Evolutionary conservation across 2,888 invertebrate genomes (phyloP).

Genomic region (Ecliptopera silaceata): DNA sequence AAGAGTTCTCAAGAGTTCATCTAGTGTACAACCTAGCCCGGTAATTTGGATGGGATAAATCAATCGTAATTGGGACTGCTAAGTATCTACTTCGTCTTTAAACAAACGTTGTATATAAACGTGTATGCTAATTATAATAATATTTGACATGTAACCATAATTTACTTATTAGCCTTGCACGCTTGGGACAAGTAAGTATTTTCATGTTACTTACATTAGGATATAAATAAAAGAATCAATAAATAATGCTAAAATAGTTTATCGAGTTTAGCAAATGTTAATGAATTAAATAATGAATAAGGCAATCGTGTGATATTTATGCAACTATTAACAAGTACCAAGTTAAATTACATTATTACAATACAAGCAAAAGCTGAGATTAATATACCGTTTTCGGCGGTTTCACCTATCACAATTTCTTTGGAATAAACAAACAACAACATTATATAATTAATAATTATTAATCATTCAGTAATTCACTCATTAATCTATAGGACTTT

Average conservation of each 20-base stretch:
- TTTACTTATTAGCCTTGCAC: not conserved
- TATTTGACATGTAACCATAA: not conserved
- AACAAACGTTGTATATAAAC: too few species aligned
- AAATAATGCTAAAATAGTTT: slow-evolving; percentile 76
- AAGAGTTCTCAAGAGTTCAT: too few species aligned
- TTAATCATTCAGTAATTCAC: slow-evolving; percentile 48
- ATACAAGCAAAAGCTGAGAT: slow-evolving; percentile 78
- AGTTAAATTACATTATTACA: slow-evolving; percentile 64
- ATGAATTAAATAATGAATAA: slow-evolving; percentile 78
- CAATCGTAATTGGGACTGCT: too few species aligned
- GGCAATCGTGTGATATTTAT: slow-evolving; percentile 79
- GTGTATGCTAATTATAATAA: too few species aligned
- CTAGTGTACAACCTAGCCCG: too few species aligned
- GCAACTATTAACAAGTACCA: slow-evolving; percentile 71
- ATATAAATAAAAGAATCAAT: slow-evolving; percentile 42
- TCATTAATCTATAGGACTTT: slow-evolving; percentile 37
- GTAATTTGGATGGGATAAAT: too few species aligned
- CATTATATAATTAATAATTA: slow-evolving; percentile 44
- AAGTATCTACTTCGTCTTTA: too few species aligned
- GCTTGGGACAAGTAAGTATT: not conserved
- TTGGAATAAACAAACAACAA: slow-evolving; percentile 63
- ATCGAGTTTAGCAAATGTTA: slow-evolving; percentile 76
- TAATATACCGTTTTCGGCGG: slow-evolving; percentile 68
- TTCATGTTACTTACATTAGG: not conserved
- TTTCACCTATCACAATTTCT: slow-evolving; percentile 77